Base-by-base conservation (phyloP, 2,797 vertebrate species). In the Ceyx erithaca region DNA sequence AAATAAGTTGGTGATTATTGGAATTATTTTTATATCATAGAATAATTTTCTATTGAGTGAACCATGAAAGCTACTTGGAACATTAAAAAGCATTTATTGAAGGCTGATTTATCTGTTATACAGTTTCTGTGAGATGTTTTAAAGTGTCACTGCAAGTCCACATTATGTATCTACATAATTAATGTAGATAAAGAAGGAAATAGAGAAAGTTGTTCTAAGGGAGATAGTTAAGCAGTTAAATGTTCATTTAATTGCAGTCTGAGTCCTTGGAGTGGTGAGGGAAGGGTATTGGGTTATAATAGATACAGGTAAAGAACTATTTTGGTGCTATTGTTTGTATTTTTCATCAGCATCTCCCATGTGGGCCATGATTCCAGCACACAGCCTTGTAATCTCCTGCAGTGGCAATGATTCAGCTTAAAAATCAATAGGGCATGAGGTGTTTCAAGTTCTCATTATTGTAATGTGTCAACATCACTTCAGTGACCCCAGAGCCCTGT, bases 361-460 rank as follows among this genome's bases (percentile, higher is more conserved):
- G 82, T 90, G 96, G 95, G 92, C 93, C 78, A 59, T 95, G 97
- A 97, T 97, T 97, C 96, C 94, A 95, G 88, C 66, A 78, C 95
- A 91, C 79, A 95, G 96, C 80, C 95, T 90, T 96, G 94, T 97
- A 97, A 97, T 97, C 98, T 97, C 95, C 96, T 96, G 96, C 97
- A 93, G 94, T 90, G 96, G 96, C 96, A 96, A 96, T 97, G 97
- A 98, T 98, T 97, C 97, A 97, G 97, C 97, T 96, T 92, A 92
- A 97, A 97, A 97, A 98, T 98, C 97, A 97, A 98, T 97, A 98
- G 96, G 97, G 96, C 96, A 96, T 91, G 95, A 97, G 97, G 97
- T 97, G 97, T 98, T 98, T 97, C 97, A 96, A 97, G 97, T 97
- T 97, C 97, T 98, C 97, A 98, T 98, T 98, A 98, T 97, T 97